Evolutionary conservation across 2,797 vertebrate genomes (phyloP).

Genomic region (Myotis planiceps): DNA sequence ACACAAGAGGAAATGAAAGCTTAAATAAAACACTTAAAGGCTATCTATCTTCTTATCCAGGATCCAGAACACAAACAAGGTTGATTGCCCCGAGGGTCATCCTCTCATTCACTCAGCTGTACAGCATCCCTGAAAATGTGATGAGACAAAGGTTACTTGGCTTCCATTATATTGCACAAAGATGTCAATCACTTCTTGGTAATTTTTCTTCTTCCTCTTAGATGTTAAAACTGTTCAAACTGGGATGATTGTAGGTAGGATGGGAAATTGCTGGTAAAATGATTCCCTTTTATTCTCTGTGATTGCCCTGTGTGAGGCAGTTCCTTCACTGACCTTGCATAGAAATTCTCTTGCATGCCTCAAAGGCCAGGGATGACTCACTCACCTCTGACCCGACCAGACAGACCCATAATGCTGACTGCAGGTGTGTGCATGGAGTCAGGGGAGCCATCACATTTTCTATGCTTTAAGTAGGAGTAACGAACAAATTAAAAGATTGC

Average conservation of each 20-base stretch:
- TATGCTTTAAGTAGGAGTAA: neutral
- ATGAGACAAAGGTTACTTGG: neutral
- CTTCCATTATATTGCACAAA: neutral
- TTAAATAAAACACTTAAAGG: neutral
- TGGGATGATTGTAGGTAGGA: neutral
- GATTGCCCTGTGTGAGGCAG: neutral
- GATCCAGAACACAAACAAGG: neutral
- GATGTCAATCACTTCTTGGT: neutral
- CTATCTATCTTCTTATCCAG: neutral
- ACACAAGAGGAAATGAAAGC: neutral
- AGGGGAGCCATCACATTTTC: neutral
- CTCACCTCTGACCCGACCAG: constrained; percentile 19
- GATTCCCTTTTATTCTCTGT: neutral
- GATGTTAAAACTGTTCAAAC: neutral
- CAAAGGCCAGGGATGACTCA: neutral
- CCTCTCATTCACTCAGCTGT: neutral
- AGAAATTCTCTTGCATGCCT: neutral
- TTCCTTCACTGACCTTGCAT: constrained; percentile 36
- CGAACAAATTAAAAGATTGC: neutral
- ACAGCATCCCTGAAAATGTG: neutral
- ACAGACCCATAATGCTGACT: neutral
- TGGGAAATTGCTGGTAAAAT: neutral
- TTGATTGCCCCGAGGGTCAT: neutral
- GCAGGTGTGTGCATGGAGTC: neutral
- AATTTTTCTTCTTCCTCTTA: neutral